These are phyloP conservation scores for Choloepus didactylus DNA, from an alignment of 2,797 vertebrate genomes.

Conservation along the genomic window DNA sequence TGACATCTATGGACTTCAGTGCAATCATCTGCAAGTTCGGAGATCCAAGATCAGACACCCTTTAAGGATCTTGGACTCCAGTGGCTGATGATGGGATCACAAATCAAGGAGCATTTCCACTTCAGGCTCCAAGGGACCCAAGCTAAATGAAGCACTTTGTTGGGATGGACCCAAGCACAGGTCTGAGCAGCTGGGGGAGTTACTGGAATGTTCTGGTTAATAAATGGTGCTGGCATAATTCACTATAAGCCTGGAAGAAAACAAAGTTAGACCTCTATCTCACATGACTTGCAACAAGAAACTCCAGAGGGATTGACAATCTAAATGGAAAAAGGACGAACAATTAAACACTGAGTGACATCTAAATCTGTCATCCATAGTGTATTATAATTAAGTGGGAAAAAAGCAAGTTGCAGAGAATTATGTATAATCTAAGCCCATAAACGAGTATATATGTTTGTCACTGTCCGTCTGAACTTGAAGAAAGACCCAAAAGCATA, in stretches of 20 bases:
- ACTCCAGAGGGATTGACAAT: background rate
- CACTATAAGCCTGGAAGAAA: background rate
- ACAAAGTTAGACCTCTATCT: background rate
- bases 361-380: background rate
- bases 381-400: background rate
- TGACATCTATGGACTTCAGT: background rate
- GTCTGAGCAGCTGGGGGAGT: background rate
- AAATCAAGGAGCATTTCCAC: background rate
- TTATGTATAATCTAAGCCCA: background rate
- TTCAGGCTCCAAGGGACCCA: background rate
- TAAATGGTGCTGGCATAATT: background rate
- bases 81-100: background rate
- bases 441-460: background rate
- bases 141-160: background rate
- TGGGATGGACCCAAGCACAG: background rate
- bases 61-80: background rate
- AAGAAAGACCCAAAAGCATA: background rate
- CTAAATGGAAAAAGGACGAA: background rate
- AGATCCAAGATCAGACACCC: background rate
- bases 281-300: background rate
- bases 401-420: background rate
- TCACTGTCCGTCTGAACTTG: background rate
- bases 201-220: background rate
- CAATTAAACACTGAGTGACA: background rate
- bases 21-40: background rate